Evolutionary conservation across 2,888 invertebrate species (phyloP).

Genomic region (Trachelus tabidus): DNA sequence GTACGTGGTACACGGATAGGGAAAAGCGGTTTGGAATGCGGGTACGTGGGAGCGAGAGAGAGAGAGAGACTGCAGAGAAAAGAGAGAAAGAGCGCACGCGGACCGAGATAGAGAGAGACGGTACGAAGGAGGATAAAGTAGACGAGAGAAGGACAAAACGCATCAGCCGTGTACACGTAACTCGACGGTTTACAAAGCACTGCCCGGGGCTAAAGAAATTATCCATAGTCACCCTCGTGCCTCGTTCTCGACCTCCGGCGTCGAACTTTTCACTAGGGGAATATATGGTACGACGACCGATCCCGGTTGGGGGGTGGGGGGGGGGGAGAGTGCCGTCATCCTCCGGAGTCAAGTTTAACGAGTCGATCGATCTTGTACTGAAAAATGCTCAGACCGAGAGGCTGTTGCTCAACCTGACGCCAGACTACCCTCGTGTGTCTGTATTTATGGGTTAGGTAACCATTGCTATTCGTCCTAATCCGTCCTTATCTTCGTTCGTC

Average conservation of each 20-base stretch:
- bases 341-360: background rate
- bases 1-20: background rate
- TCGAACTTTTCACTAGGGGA: background rate
- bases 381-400: background rate
- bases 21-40: background rate
- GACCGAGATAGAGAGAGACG: background rate
- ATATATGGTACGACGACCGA: background rate
- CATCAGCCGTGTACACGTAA: background rate
- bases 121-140: background rate
- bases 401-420: background rate
- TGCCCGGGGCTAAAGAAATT: slow-evolving; percentile 1
- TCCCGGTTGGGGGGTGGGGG: background rate
- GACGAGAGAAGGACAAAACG: background rate
- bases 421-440: too few relatives aligned
- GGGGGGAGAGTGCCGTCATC: background rate
- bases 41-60: too few relatives aligned
- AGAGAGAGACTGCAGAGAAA: background rate
- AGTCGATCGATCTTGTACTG: background rate
- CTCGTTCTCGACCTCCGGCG: background rate
- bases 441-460: background rate
- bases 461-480: background rate
- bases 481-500: background rate
- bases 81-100: background rate
- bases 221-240: slow-evolving; percentile 5
- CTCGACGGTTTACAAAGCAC: slow-evolving; percentile 2